These are phyloP conservation scores for Metellina segmentata DNA, from an alignment of 2,888 invertebrate genomes.

Conservation along the genomic window DNA sequence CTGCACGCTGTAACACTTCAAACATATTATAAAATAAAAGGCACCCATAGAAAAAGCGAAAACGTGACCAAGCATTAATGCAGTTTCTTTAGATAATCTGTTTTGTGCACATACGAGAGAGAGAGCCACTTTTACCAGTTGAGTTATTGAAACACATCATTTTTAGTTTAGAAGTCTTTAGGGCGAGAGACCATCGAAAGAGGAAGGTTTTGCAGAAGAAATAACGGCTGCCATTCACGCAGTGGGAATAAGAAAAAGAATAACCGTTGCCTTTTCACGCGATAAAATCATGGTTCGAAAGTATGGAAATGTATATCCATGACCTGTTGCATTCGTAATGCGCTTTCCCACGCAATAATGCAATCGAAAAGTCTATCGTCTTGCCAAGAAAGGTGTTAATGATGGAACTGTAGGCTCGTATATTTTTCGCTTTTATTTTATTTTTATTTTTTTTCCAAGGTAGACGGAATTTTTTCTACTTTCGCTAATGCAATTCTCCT, in stretches of 20 bases:
- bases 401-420: background rate
- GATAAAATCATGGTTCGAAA: background rate
- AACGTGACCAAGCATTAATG: background rate
- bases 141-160: background rate
- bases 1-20: too few species aligned
- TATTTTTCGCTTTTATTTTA: background rate
- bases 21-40: background rate
- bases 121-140: background rate
- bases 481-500: background rate
- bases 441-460: background rate
- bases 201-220: background rate
- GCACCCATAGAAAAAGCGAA: background rate
- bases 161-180: background rate
- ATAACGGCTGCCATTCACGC: background rate
- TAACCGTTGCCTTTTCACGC: background rate
- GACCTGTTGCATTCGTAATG: background rate
- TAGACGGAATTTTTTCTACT: background rate
- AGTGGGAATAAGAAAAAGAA: background rate
- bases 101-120: background rate
- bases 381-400: background rate
- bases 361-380: background rate
- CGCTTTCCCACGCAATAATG: background rate
- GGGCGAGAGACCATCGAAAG: background rate
- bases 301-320: slow-evolving; percentile 1
- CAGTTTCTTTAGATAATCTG: background rate